Base-by-base conservation (phyloP, 2,888 invertebrate genomes). In the Malthinus flaveolus region DNA sequence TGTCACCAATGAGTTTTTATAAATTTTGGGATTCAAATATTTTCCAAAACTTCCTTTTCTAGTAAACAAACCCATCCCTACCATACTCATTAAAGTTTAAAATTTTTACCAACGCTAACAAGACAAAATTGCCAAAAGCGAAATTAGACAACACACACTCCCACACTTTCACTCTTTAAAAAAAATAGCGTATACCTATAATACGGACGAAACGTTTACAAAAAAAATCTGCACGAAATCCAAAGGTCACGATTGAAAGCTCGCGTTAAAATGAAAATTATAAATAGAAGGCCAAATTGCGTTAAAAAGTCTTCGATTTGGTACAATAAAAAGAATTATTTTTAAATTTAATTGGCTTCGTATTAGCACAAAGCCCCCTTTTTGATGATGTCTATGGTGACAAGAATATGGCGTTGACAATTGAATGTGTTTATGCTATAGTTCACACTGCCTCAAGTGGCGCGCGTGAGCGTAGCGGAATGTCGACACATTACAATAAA, bases 401-500 rank as follows among this genome's bases (percentile, higher is more conserved):
- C 5, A 5, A 2, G 23, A 23, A 23, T 23, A 36, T 49, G 46
- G 61, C 53, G 53, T 52, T 61, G 61, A 61, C 56, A 57, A 61
- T 57, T 53, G 61, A 58, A 53, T 49, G 49, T 49, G 45, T 53
- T 57, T 49, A 53, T 53, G 56, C 49, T 23, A 23, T 49, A 42
- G 57, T 59, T 54, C 52, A 56, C 60, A 52, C 53, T 49, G 53
- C 59, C 59, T 35, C 53, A 50, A 53, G 59, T 48, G 49, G 50
- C 44, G 51, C 47, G 61, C 61, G 61, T 61, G 61, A 61, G 61
- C 56, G 61, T 56, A 61, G 49, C 56, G 61, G 61, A 61, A 61
- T 61, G 61, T 49, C 49, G 61, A 53, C 52, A 61, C 61, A 57
- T 61, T 52, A 61, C 53, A 50, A 59, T 59, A 59, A 59, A 59